phyloP scores from a whole-genome alignment of 1,140 invertebrate genomes.

The Calliopsis andreniformis region DNA sequence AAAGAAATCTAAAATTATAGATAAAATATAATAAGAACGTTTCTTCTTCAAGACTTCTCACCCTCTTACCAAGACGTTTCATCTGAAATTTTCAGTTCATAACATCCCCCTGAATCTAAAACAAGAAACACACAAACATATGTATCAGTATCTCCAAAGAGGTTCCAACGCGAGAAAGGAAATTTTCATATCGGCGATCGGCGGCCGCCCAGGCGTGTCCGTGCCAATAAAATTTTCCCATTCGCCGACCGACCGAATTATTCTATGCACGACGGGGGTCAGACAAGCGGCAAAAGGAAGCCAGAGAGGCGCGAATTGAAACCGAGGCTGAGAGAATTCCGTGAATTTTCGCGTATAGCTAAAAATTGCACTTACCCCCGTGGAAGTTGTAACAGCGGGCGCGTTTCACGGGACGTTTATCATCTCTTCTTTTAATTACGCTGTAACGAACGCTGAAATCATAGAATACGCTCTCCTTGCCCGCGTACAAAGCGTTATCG shows the following conservation, averaged over 20 bases:
- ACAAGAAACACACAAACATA: no score
- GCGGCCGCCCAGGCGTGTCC: slow-evolving; percentile 16
- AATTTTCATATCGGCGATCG: slow-evolving; percentile 44
- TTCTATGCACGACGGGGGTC: neutral
- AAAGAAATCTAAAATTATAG: no score
- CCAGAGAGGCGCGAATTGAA: slow-evolving; percentile 29
- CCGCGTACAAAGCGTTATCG: neutral
- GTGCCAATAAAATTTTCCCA: slow-evolving; percentile 52
- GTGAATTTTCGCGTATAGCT: slow-evolving; percentile 23
- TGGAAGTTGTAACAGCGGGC: slow-evolving; percentile 8
- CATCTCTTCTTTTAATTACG: slow-evolving; percentile 33
- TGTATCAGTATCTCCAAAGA: no score
- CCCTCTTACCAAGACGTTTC: no score
- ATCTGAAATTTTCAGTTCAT: no score
- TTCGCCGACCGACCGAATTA: no score
- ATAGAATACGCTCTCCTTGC: neutral
- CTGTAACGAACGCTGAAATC: slow-evolving; percentile 27
- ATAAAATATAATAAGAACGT: no score
- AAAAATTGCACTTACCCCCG: slow-evolving; percentile 25
- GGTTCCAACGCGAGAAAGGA: slow-evolving; percentile 48
- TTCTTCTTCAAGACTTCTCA: no score
- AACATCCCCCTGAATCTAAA: no score
- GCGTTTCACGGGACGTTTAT: slow-evolving; percentile 29
- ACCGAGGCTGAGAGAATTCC: slow-evolving; percentile 28
- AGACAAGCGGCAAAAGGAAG: neutral